A percentile compares a stretch with the other conserved stretches of the same genome.
Conservation (phyloP, 2,888 invertebrate genomes). For the Drosophila atripex region DNA sequence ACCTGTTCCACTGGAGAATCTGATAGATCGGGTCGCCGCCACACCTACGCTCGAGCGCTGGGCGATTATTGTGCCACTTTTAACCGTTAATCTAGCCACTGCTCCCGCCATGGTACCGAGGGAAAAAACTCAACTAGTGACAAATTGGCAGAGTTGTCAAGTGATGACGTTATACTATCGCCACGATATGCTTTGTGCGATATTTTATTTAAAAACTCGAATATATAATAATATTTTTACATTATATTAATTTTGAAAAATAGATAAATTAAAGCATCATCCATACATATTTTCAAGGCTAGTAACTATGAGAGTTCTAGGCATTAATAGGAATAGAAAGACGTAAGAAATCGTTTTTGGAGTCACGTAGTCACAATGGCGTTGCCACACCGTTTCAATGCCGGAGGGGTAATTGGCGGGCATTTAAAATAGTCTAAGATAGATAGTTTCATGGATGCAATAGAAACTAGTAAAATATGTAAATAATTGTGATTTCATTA, state of each 20-base stretch:
- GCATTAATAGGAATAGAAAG: neutral
- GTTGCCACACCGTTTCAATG: conserved; percentile 23
- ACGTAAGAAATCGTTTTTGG: neutral
- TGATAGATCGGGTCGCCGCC: conserved; percentile 26
- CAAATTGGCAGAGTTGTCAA: conserved; percentile 64
- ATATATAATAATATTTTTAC: neutral
- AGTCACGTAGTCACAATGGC: neutral
- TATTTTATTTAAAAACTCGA: neutral
- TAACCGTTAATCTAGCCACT: conserved; percentile 55
- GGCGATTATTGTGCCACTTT: conserved; percentile 47
- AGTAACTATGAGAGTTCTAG: too few relatives aligned
- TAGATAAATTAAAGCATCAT: too few relatives aligned
- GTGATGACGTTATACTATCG: neutral
- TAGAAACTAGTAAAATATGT: too few relatives aligned
- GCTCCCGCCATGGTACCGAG: conserved; percentile 54
- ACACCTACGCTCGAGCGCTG: conserved; percentile 35
- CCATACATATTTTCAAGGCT: neutral
- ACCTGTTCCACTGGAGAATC: conserved; percentile 18
- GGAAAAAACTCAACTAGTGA: conserved; percentile 55
- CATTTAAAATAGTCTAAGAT: conserved; percentile 3
- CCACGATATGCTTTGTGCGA: neutral
- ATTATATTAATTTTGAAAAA: neutral
- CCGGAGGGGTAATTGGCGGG: conserved; percentile 19
- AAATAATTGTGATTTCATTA: too few relatives aligned
- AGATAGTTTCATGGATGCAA: too few relatives aligned